phyloP scores from a whole-genome alignment of 2,888 invertebrate genomes.

The Gymnocheta viridis region DNA sequence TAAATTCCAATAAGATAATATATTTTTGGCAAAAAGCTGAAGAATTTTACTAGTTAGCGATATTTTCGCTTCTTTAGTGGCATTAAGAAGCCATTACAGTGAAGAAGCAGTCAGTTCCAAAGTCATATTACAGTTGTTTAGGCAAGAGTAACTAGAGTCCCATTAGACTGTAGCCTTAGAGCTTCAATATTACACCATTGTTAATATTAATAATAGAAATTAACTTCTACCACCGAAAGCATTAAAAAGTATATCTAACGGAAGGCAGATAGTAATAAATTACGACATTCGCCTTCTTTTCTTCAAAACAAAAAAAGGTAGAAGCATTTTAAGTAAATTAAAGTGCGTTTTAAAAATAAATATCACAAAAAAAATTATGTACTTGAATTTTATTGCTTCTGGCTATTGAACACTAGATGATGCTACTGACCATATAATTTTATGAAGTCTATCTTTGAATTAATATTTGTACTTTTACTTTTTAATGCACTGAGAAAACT shows the following conservation, averaged over 20 bases:
- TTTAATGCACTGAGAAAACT: no score
- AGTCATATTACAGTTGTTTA: not conserved
- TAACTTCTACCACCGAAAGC: not conserved
- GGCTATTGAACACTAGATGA: no score
- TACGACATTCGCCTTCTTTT: no score
- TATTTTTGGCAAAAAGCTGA: not conserved
- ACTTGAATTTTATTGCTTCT: no score
- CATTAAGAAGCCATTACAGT: not conserved
- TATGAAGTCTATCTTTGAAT: no score
- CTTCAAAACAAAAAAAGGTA: no score
- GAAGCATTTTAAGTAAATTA: no score
- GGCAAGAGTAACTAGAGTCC: not conserved
- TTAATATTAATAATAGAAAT: not conserved
- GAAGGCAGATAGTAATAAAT: no score
- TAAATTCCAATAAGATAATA: not conserved
- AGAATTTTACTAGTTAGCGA: not conserved
- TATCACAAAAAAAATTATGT: no score
- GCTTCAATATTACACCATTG: not conserved
- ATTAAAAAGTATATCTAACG: not conserved
- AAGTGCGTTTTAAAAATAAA: no score
- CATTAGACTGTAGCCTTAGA: not conserved
- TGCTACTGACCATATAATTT: no score
- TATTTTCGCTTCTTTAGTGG: not conserved
- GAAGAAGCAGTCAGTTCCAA: not conserved
- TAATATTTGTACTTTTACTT: no score